These are phyloP conservation scores for Mus pahari DNA, from an alignment of 2,113 vertebrate genomes.

Conservation along the genomic window DNA sequence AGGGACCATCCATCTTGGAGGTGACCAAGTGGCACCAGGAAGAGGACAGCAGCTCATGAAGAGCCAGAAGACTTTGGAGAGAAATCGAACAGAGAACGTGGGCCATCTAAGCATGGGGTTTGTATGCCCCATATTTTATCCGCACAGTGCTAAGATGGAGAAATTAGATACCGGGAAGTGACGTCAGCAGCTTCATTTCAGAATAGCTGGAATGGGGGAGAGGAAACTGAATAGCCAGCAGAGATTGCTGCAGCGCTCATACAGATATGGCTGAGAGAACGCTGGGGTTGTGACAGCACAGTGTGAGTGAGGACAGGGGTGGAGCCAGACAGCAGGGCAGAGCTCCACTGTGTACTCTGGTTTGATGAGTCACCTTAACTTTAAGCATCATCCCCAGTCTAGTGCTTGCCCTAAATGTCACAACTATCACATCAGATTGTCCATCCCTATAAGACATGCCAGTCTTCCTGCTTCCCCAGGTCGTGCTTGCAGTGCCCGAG, in stretches of 20 bases:
- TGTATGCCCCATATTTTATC: not conserved
- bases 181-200: not conserved
- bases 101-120: no score
- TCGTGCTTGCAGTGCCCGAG: conserved; percentile 11
- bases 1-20: not conserved
- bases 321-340: not conserved
- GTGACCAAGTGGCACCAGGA: not conserved
- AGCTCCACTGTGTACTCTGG: not conserved
- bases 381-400: not conserved
- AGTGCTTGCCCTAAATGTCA: conserved; percentile 34
- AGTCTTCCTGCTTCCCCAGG: not conserved
- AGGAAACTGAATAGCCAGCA: not conserved
- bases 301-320: not conserved
- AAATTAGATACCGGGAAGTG: not conserved
- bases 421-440: conserved; percentile 5
- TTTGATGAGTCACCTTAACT: not conserved
- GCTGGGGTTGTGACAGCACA: not conserved
- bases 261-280: not conserved
- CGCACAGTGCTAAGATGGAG: not conserved
- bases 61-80: accelerated
- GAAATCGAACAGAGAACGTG: not conserved
- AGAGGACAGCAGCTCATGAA: not conserved
- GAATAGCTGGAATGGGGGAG: not conserved
- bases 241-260: not conserved
- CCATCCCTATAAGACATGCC: not conserved